phyloP scores from a whole-genome alignment of 2,888 invertebrate species.

The Lissonota sp. region DNA sequence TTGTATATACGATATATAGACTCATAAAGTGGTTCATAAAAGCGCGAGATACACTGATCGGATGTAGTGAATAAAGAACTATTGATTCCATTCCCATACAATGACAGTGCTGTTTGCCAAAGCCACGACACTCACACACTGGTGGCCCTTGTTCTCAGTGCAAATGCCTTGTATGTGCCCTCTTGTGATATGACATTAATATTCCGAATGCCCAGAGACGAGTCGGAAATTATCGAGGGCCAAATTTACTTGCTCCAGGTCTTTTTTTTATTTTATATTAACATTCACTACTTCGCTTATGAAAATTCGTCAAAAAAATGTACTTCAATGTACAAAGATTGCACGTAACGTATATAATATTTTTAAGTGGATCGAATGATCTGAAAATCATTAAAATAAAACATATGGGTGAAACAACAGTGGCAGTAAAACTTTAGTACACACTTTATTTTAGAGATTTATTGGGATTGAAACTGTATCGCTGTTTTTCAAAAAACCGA shows the following conservation, averaged over 20 bases:
- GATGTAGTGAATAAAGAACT: constrained; percentile 71
- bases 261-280: constrained; percentile 27
- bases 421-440: no score
- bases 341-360: no score
- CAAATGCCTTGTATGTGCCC: constrained; percentile 10
- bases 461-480: no score
- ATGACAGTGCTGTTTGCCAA: constrained; percentile 79
- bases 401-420: no score
- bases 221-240: constrained; percentile 65
- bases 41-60: constrained; percentile 61
- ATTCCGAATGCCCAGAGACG: constrained; percentile 68
- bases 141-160: constrained; percentile 74
- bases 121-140: constrained; percentile 72
- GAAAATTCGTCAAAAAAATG: constrained; percentile 12
- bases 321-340: no score
- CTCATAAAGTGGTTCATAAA: constrained; percentile 63
- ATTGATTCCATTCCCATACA: constrained; percentile 76
- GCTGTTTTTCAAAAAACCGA: no score
- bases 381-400: not conserved
- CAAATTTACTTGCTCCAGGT: constrained; percentile 5
- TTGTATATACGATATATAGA: no score
- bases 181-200: constrained; percentile 68
- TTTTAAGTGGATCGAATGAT: no score
- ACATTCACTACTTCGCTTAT: constrained; percentile 4
- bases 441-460: no score